phyloP scores from a whole-genome alignment of 2,797 vertebrate genomes.

The Enteromius radiatus region DNA sequence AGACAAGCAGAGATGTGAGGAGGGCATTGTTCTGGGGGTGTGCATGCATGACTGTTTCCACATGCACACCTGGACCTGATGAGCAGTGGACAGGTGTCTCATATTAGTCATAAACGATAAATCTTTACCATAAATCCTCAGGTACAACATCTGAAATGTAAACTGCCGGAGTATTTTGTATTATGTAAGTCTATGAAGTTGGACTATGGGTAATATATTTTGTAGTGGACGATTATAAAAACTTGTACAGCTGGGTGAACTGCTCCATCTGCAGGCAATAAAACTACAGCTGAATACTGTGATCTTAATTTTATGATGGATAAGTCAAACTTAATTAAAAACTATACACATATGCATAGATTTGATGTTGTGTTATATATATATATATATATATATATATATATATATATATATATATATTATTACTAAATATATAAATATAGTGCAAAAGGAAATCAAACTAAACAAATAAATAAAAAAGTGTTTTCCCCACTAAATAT shows the following conservation, averaged over 20 bases:
- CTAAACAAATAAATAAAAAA: not conserved
- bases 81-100: not conserved
- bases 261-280: slow-evolving; percentile 52
- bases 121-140: not conserved
- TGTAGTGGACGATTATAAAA: not conserved
- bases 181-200: not conserved
- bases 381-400: not conserved
- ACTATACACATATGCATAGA: not conserved
- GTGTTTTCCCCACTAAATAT: no score
- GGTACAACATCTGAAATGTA: not conserved
- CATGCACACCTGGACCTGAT: not conserved
- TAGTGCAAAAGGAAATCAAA: not conserved
- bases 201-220: not conserved
- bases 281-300: not conserved
- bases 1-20: slow-evolving; percentile 53
- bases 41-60: slow-evolving; percentile 13
- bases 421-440: not conserved
- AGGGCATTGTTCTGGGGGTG: slow-evolving; percentile 29
- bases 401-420: no score
- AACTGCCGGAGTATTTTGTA: not conserved
- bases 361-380: not conserved
- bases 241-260: slow-evolving; percentile 5
- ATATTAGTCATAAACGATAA: not conserved
- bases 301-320: not conserved
- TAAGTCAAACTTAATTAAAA: not conserved